Evolutionary conservation across 1,140 invertebrate genomes (phyloP), one percentile per base, ranked within the genome.

Genomic region (Brachionus angularis): DNA sequence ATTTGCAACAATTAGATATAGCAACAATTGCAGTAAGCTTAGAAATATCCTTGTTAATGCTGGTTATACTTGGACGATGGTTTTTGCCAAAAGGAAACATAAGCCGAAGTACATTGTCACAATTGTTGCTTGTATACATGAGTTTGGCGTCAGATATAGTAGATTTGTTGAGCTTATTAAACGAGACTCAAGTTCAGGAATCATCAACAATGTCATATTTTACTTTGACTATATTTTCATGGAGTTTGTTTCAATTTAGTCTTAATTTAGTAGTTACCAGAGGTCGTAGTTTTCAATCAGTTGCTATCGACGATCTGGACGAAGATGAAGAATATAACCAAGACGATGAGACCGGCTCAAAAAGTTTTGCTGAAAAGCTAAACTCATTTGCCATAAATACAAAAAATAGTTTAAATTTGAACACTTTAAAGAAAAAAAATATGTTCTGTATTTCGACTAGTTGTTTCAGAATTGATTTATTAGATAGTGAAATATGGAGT

Each of bases 401-500:
- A 29, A 47, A 31, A 5, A 14, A 46, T 5, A 16, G 4, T 21
- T 50, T 46, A 5, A 46, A 64, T 42, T 42, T 10, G 39, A 42
- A 10, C 16, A 42, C 16, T 10, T 16, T 16, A 42, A 42, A 42
- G 16, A 42, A 16, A 42, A 42, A 10, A 42, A 42, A 16, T 10
- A 10, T 10, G 16, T 10, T 42, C 16, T 42, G 39, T 10, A 42
- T 10, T 16, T 10, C 39, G 44, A 64, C 39, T 21, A 44, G 33
- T 14, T 46, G 62, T 5, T 67, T 67, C 29, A 25, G 47, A 29
- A 14, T 67, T 21, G 62, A 67, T 29, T 47, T 47, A 42, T 52
- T 74, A 44, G 73, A 76, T 42, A 77, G 91, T 34, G 90, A 91
- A 77, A 88, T 91, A 0, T 90, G 89, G 84, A 89, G 88, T 12